These are phyloP conservation scores for Acholoe squamosa DNA, from an alignment of 2,888 invertebrate genomes.

Conservation along the genomic window DNA sequence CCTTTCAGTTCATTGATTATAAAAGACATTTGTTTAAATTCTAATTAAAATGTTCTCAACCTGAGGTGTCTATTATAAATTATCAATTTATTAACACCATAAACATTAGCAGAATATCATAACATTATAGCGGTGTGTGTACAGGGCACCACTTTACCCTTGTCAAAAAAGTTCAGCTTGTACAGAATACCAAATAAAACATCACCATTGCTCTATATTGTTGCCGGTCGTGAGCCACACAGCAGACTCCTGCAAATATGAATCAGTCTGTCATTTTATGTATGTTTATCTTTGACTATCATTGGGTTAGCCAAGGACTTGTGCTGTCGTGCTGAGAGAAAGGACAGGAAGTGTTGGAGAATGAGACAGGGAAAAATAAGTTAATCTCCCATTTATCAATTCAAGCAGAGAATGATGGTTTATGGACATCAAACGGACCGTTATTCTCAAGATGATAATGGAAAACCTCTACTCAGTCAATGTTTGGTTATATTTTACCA, in stretches of 20 bases:
- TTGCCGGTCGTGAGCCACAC: not conserved
- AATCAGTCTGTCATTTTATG: not conserved
- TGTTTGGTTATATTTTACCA: not conserved
- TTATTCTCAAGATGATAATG: not conserved
- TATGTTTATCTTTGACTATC: constrained; percentile 47
- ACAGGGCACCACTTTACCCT: not conserved
- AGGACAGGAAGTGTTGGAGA: constrained; percentile 2
- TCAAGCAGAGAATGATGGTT: not conserved
- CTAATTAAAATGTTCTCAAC: too few species aligned
- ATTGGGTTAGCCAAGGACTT: not conserved
- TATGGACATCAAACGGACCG: not conserved
- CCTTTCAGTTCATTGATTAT: too few species aligned
- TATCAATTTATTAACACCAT: too few species aligned
- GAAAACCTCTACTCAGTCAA: not conserved
- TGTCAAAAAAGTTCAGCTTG: not conserved
- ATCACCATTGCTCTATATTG: constrained; percentile 16
- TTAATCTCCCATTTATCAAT: not conserved
- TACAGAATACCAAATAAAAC: not conserved
- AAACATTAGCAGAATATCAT: too few species aligned
- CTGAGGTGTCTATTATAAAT: too few species aligned
- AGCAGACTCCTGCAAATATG: constrained; percentile 15
- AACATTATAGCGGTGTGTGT: too few species aligned
- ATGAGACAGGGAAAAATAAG: constrained; percentile 8
- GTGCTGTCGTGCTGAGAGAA: not conserved
- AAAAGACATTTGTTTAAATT: too few species aligned